phyloP scores from a whole-genome alignment of 2,888 invertebrate genomes.

The Xestia c-nigrum region DNA sequence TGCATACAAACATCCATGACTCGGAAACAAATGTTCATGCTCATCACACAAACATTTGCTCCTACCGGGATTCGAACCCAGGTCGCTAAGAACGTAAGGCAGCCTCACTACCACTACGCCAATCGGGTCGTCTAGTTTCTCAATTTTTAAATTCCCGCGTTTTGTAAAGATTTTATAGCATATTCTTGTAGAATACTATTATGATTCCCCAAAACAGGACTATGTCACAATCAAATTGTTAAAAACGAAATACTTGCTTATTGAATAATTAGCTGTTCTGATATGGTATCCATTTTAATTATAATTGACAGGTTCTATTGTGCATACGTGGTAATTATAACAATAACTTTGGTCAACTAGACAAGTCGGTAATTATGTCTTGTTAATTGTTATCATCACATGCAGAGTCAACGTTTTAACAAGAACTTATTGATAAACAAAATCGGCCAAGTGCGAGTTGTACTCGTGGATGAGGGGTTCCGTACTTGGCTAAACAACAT shows the following conservation, averaged over 20 bases:
- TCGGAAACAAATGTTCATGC: no score
- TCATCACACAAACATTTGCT: no score
- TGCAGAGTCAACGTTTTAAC: neutral
- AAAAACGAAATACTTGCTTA: neutral
- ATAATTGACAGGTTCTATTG: slow-evolving; percentile 35
- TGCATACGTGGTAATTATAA: slow-evolving; percentile 63
- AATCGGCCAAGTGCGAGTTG: no score
- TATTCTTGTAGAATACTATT: neutral
- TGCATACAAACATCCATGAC: no score
- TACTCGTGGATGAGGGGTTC: no score
- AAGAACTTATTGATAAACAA: neutral
- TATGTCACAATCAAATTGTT: neutral
- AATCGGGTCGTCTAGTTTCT: no score
- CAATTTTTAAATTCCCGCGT: neutral
- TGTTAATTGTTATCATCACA: slow-evolving; percentile 11
- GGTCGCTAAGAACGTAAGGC: no score
- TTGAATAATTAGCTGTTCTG: slow-evolving; percentile 7
- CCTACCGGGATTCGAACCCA: no score
- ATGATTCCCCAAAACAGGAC: neutral
- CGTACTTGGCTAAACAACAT: no score
- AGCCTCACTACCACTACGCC: no score
- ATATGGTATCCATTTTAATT: slow-evolving; percentile 16
- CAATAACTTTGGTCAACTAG: slow-evolving; percentile 37
- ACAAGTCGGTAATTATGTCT: slow-evolving; percentile 20
- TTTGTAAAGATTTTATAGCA: neutral